A percentile compares a stretch with the other conserved stretches of the same genome.
Conservation (phyloP, 2,888 invertebrate species). For the Linyphia triangularis region DNA sequence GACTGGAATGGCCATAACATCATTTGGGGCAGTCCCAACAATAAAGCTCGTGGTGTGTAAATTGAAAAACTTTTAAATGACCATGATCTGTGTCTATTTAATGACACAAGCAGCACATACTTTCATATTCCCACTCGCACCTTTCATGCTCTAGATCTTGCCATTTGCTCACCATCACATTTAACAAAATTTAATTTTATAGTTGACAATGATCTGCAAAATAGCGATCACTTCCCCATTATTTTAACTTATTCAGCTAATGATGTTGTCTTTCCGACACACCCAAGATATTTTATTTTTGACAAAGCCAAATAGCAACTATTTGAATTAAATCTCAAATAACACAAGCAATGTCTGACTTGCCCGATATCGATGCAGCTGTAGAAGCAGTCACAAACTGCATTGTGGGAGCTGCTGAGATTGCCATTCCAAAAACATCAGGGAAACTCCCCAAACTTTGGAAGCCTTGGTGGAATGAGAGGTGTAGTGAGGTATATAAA, state of each 20-base stretch:
- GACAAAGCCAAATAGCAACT: neutral
- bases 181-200: no score
- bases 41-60: neutral
- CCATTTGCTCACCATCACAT: neutral
- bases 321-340: neutral
- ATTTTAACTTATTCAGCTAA: neutral
- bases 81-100: neutral
- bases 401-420: no score
- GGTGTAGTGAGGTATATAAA: neutral
- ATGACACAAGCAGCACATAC: neutral
- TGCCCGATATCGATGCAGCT: neutral
- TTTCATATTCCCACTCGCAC: neutral
- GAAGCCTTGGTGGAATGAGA: constrained; percentile 11
- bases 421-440: neutral
- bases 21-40: no score
- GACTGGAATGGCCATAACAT: no score
- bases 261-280: neutral
- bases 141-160: neutral
- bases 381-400: no score
- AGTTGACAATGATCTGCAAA: no score
- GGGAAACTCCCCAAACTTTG: neutral
- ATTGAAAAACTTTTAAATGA: neutral
- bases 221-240: no score
- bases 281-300: neutral
- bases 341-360: neutral